These are phyloP conservation scores for Pogona vitticeps DNA, from an alignment of 2,113 vertebrate species.

Conservation along the genomic window DNA sequence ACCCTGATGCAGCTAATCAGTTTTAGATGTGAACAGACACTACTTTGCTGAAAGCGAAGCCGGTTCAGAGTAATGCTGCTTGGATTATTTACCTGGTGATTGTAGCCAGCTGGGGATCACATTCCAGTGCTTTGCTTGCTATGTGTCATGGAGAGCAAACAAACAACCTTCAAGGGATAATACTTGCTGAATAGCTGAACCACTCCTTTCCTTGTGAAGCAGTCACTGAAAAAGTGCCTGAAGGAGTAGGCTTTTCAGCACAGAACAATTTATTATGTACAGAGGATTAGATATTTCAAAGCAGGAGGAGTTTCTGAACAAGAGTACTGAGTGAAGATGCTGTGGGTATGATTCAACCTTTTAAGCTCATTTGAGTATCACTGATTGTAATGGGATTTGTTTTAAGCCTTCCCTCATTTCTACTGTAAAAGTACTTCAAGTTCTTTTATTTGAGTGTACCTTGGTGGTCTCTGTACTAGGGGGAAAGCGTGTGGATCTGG, in stretches of 20 bases:
- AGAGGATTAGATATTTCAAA: not conserved
- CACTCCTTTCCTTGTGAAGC: not conserved
- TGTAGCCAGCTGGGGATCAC: too few relatives aligned
- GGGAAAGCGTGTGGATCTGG: not conserved
- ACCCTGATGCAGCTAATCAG: too few relatives aligned
- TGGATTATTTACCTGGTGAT: too few relatives aligned
- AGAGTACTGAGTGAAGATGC: not conserved
- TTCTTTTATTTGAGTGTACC: not conserved
- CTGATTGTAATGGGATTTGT: not conserved
- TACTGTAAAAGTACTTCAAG: not conserved
- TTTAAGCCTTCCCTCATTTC: not conserved
- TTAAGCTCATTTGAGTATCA: not conserved
- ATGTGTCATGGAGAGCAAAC: too few relatives aligned
- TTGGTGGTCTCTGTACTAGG: not conserved
- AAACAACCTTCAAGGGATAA: not conserved
- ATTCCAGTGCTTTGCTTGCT: too few relatives aligned
- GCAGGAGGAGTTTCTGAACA: not conserved
- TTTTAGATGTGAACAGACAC: too few relatives aligned
- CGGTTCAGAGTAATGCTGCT: too few relatives aligned
- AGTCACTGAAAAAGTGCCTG: not conserved
- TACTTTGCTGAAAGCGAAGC: too few relatives aligned
- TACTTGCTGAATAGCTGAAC: not conserved
- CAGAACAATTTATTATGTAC: not conserved
- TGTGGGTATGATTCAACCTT: not conserved
- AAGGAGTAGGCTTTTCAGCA: not conserved